These are phyloP conservation scores for Latrodectus hesperus DNA, from an alignment of 2,888 invertebrate species.

Conservation along the genomic window DNA sequence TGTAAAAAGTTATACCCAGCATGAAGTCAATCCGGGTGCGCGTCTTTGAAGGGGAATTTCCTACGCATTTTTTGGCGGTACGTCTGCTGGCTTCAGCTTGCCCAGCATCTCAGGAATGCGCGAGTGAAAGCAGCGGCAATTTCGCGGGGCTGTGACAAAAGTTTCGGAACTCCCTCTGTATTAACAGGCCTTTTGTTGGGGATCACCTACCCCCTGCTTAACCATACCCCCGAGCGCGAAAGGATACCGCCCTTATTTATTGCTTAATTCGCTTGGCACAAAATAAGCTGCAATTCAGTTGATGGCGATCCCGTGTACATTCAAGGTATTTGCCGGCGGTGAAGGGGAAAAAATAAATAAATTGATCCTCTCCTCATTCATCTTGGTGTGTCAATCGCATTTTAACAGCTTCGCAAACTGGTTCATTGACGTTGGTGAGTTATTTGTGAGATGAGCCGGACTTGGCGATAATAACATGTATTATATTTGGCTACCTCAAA, in stretches of 20 bases:
- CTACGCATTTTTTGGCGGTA: conserved; percentile 29
- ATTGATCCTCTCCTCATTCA: neutral
- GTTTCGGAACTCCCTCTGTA: neutral
- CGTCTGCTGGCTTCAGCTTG: neutral
- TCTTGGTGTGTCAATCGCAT: no score
- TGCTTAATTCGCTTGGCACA: conserved; percentile 43
- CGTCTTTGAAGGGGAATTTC: neutral
- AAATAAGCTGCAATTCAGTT: neutral
- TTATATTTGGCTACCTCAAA: no score
- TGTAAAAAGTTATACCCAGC: conserved; percentile 34
- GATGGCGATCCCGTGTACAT: neutral
- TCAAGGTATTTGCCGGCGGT: neutral
- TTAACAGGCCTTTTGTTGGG: conserved; percentile 18
- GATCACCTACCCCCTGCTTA: conserved; percentile 27
- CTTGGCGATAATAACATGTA: no score
- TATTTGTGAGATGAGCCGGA: no score
- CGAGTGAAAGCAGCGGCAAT: neutral
- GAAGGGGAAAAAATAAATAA: neutral
- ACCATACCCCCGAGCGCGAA: conserved; percentile 11
- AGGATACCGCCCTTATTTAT: conserved; percentile 52
- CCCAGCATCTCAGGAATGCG: neutral
- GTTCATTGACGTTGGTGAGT: no score
- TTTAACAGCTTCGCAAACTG: no score
- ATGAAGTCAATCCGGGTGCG: conserved; percentile 10
- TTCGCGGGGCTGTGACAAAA: neutral